Evolutionary conservation across 23 tunicate genomes (phyloP).

Genomic region (Halocynthia roretzi): DNA sequence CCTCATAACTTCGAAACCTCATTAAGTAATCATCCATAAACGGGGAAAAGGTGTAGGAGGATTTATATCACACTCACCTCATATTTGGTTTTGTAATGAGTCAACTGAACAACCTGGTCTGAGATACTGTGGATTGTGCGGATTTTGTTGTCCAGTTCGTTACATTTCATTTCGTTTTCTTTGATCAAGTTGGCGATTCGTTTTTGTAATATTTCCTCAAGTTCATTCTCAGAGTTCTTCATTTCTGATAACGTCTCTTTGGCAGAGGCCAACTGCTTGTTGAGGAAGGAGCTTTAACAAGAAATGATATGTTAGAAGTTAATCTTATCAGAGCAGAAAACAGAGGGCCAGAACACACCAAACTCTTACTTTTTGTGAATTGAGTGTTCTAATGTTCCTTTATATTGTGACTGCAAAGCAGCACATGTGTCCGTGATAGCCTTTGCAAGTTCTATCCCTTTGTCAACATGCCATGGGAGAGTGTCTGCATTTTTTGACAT

Average conservation of each 20-base stretch:
- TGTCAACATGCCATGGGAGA: neutral
- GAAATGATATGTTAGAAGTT: too few species aligned
- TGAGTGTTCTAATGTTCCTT: neutral
- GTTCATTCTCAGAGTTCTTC: slow-evolving; percentile 7
- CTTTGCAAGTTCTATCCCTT: neutral
- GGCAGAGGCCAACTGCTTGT: neutral
- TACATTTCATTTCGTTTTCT: neutral
- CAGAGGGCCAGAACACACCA: too few species aligned
- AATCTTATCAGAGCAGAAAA: neutral
- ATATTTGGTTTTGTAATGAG: slow-evolving; percentile 1
- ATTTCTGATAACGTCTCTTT: neutral
- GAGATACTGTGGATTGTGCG: neutral
- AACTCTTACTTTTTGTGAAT: neutral
- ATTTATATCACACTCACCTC: neutral
- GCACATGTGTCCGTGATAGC: slow-evolving; percentile 2
- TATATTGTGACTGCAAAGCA: neutral
- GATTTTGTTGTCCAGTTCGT: neutral
- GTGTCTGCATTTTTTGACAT: too few species aligned
- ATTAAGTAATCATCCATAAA: too few species aligned
- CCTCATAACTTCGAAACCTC: too few species aligned
- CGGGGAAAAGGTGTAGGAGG: too few species aligned
- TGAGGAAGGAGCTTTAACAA: neutral
- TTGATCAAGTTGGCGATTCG: neutral
- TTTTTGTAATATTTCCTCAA: neutral
- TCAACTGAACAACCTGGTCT: neutral